phyloP scores from a whole-genome alignment of 2,113 vertebrate species.

The Podarcis muralis region DNA sequence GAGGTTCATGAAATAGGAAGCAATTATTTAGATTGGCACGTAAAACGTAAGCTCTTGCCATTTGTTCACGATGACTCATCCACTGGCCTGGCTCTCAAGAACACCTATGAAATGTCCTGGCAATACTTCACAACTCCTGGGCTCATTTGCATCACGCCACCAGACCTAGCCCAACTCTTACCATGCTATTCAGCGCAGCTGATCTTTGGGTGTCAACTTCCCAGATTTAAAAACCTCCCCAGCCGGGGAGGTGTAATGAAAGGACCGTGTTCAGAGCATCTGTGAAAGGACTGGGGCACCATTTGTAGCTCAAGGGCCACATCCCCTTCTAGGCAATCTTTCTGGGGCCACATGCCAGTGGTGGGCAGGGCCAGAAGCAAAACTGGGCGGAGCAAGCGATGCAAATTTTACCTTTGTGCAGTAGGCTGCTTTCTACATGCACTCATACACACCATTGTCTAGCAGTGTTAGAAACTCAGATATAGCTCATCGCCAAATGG shows the following conservation, averaged over 20 bases:
- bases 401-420: too few species aligned
- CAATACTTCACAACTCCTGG: background rate
- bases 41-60: slow-evolving; percentile 10
- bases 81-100: slow-evolving; percentile 35
- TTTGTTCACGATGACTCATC: slow-evolving; percentile 34
- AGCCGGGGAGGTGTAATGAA: background rate
- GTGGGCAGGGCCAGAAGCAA: too few species aligned
- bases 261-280: fast-evolving
- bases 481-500: too few species aligned
- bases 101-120: slow-evolving; percentile 32
- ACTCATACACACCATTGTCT: too few species aligned
- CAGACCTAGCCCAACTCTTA: background rate
- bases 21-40: slow-evolving; percentile 23
- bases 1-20: background rate
- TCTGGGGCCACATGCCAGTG: too few species aligned
- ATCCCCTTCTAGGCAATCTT: too few species aligned
- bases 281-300: too few species aligned
- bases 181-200: slow-evolving; percentile 35
- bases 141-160: slow-evolving; percentile 10
- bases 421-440: too few species aligned
- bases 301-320: too few species aligned
- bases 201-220: slow-evolving; percentile 16
- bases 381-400: too few species aligned
- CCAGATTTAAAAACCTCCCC: slow-evolving; percentile 3
- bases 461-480: too few species aligned